Percentiles rank a stretch among this genome's conserved stretches.
Conservation (phyloP, 2,888 invertebrate species). For the Arrhopalites spinosus region DNA sequence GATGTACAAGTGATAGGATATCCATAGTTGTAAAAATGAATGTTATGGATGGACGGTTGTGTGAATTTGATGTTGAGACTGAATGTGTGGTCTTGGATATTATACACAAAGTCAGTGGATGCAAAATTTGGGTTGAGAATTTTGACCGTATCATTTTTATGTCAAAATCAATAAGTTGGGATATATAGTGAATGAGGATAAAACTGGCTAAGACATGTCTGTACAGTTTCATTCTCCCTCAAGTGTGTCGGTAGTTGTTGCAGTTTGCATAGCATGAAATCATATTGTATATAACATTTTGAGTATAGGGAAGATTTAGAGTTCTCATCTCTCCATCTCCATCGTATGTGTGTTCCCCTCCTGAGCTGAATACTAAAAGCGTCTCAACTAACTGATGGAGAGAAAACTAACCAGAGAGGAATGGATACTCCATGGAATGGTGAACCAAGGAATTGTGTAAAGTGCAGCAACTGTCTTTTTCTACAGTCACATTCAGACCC, state of each 20-base stretch:
- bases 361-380: constrained; percentile 36
- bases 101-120: neutral
- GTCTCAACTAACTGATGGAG: constrained; percentile 24
- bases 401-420: constrained; percentile 31
- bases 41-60: neutral
- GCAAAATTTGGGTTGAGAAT: constrained; percentile 32
- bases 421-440: constrained; percentile 18
- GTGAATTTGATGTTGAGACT: too few relatives aligned
- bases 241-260: neutral
- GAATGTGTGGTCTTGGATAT: too few relatives aligned
- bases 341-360: constrained; percentile 12
- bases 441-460: too few relatives aligned
- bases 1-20: too few relatives aligned
- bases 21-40: too few relatives aligned
- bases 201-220: neutral
- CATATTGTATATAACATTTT: neutral
- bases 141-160: constrained; percentile 41
- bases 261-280: constrained; percentile 3
- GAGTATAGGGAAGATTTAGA: neutral
- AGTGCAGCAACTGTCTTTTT: constrained; percentile 7
- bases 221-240: too few relatives aligned
- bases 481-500: neutral
- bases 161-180: constrained; percentile 30
- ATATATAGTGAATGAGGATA: constrained; percentile 25
- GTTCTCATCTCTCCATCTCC: too few relatives aligned